These are phyloP conservation scores for Caenorhabditis imperialis DNA, from an alignment of 2,888 invertebrate genomes.

Conservation along the genomic window DNA sequence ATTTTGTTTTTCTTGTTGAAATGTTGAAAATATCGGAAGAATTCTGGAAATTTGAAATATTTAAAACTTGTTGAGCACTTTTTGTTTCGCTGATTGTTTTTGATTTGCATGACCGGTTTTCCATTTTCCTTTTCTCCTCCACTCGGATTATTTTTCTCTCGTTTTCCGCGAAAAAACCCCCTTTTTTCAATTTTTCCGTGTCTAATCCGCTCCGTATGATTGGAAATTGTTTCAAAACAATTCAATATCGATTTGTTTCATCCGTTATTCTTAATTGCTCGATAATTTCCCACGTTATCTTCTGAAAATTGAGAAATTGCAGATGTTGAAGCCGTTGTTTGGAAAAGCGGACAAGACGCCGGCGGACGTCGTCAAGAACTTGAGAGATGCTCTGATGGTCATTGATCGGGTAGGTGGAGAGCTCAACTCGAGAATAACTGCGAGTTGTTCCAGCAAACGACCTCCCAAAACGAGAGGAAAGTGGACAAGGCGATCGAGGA, in stretches of 20 bases:
- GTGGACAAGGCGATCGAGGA: slow-evolving; percentile 97
- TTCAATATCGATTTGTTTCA: background rate
- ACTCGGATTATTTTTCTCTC: slow-evolving; percentile 4
- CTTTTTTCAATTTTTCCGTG: background rate
- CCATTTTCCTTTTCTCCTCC: too few relatives aligned
- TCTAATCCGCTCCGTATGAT: too few relatives aligned
- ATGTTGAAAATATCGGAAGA: background rate
- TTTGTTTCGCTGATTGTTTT: background rate
- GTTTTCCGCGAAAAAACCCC: background rate
- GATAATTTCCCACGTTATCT: background rate
- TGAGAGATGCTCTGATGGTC: slow-evolving; percentile 92
- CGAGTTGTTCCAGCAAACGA: slow-evolving; percentile 29
- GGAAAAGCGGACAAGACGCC: slow-evolving; percentile 81
- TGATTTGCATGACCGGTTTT: slow-evolving; percentile 6
- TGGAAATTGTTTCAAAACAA: slow-evolving; percentile 6
- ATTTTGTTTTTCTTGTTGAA: background rate
- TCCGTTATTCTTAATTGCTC: background rate
- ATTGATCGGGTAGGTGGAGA: slow-evolving; percentile 85
- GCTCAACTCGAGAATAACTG: too few relatives aligned
- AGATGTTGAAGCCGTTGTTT: slow-evolving; percentile 56
- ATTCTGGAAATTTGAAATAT: background rate
- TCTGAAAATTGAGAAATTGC: too few relatives aligned
- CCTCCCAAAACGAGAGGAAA: slow-evolving; percentile 85
- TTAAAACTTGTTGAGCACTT: background rate
- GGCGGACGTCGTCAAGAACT: slow-evolving; percentile 92